Conservation (phyloP, 2,113 vertebrate species). For the Setophaga coronata region DNA sequence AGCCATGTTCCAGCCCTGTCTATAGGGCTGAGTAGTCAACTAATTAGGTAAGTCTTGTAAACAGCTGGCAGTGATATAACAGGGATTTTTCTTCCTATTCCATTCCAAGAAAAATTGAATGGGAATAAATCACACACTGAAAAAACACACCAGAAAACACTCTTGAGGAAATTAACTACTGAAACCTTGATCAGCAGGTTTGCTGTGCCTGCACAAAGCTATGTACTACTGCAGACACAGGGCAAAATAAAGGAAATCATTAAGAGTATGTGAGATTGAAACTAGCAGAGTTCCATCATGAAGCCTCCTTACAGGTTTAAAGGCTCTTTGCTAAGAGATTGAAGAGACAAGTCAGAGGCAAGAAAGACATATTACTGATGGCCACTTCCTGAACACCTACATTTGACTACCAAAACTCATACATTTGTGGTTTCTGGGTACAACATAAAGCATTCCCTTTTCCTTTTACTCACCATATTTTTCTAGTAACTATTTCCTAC, state of each 20-base stretch:
- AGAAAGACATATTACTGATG: not conserved
- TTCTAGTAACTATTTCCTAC: not conserved
- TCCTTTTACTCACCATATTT: not conserved
- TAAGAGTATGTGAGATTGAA: not conserved
- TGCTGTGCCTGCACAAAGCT: not conserved
- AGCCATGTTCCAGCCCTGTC: not conserved
- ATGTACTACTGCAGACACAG: fast-evolving
- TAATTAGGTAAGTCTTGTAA: not conserved
- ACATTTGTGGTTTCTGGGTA: not conserved
- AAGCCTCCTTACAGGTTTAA: not conserved
- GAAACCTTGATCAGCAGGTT: not conserved
- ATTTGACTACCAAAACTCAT: not conserved
- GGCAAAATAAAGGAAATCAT: not conserved
- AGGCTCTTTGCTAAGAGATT: not conserved
- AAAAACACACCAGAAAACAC: not conserved
- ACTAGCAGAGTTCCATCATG: not conserved
- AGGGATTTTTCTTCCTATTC: not conserved
- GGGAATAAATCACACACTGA: not conserved
- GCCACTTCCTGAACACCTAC: not conserved
- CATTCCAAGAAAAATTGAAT: not conserved
- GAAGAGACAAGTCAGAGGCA: not conserved
- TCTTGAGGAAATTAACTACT: not conserved
- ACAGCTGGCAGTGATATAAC: not conserved
- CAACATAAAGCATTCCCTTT: not conserved
- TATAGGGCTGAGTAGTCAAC: not conserved